These are phyloP conservation scores for Morelia viridis DNA, from an alignment of 2,797 vertebrate species.

Conservation along the genomic window DNA sequence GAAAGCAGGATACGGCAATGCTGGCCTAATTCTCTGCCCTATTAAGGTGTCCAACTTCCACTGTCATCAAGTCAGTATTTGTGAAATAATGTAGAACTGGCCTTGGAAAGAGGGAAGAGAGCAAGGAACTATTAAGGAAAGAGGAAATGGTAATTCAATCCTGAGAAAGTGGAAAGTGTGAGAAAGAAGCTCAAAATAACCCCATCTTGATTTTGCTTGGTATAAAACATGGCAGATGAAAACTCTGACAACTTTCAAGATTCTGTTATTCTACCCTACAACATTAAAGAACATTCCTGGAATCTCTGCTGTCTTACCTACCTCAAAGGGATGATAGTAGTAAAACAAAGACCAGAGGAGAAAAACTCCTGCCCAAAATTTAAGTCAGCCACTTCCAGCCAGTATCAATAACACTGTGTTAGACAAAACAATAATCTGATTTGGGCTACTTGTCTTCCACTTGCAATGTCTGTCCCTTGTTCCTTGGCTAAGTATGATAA, in stretches of 20 bases:
- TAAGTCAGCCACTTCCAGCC: not conserved
- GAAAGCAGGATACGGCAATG: not conserved
- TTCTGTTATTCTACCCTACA: not conserved
- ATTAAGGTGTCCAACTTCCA: not conserved
- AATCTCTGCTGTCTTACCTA: not conserved
- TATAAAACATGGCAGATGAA: not conserved
- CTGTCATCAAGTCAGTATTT: not conserved
- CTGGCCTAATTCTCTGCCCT: not conserved
- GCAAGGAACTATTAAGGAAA: not conserved
- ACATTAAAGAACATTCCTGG: not conserved
- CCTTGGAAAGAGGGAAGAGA: not conserved
- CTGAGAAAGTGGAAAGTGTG: not conserved
- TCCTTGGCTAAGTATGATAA: not conserved
- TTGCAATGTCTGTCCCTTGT: not conserved
- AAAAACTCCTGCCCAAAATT: not conserved
- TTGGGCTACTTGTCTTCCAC: not conserved
- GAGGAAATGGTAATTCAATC: not conserved
- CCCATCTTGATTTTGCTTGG: not conserved
- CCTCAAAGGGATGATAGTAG: not conserved
- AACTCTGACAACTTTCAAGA: not conserved
- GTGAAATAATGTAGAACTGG: not conserved
- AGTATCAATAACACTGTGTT: not conserved
- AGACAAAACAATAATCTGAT: not conserved
- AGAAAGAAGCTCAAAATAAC: not conserved
- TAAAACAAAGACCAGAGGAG: not conserved